Conservation (phyloP, 1,140 invertebrate genomes). For the Drosophila subpulchrella region DNA sequence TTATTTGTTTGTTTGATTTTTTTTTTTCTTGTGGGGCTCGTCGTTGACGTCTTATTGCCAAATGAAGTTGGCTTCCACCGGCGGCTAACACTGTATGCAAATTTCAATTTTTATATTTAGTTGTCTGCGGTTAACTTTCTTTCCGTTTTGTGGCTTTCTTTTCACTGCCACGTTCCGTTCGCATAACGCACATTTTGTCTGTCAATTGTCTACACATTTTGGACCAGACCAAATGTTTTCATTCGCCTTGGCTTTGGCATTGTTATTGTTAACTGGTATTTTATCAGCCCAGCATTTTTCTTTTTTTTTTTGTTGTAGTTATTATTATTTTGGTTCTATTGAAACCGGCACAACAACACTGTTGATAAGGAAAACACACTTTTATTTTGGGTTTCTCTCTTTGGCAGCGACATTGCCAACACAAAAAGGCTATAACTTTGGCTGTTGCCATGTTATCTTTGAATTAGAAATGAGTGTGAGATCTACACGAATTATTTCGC, state of each 20-base stretch:
- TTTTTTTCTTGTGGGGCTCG: slow-evolving; percentile 6
- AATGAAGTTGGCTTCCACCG: slow-evolving; percentile 46
- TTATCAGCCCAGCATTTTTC: slow-evolving; percentile 61
- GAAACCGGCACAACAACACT: slow-evolving; percentile 11
- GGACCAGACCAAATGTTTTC: slow-evolving; percentile 30
- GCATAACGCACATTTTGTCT: slow-evolving; percentile 48
- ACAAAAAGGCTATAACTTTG: slow-evolving; percentile 19
- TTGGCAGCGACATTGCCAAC: slow-evolving; percentile 39
- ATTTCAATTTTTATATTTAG: slow-evolving; percentile 48
- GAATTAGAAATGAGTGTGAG: slow-evolving; percentile 24
- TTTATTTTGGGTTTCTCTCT: slow-evolving; percentile 25
- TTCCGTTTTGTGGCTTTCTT: slow-evolving; percentile 67
- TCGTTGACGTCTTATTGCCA: slow-evolving; percentile 58
- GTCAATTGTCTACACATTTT: slow-evolving; percentile 34
- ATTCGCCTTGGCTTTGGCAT: slow-evolving; percentile 32
- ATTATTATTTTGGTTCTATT: slow-evolving; percentile 21
- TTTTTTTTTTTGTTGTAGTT: slow-evolving; percentile 18
- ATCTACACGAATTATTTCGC: slow-evolving; percentile 13
- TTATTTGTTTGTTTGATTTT: slow-evolving; percentile 3
- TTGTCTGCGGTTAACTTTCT: slow-evolving; percentile 60
- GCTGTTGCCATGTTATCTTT: slow-evolving; percentile 37
- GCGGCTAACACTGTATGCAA: slow-evolving; percentile 65
- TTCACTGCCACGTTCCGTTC: slow-evolving; percentile 57
- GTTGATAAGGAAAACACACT: slow-evolving; percentile 42
- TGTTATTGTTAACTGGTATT: slow-evolving; percentile 64